Evolutionary conservation across 2,888 invertebrate species (phyloP).

Genomic region (Parnassius glacialis): DNA sequence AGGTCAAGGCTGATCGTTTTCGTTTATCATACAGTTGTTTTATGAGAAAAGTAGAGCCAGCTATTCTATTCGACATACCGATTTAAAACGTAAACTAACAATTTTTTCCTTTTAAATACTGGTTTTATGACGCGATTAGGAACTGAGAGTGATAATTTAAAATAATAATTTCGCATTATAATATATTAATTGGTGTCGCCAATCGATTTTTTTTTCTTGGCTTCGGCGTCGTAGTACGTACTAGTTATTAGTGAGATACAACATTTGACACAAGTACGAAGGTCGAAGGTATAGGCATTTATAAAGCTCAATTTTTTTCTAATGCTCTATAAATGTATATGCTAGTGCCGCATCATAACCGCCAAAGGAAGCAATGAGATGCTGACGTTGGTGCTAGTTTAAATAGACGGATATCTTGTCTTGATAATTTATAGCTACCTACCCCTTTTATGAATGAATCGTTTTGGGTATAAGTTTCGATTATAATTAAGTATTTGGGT

Average conservation of each 20-base stretch:
- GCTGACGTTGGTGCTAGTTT: too few species aligned
- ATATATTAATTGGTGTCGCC: neutral
- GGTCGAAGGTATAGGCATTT: conserved; percentile 33
- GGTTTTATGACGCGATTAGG: too few species aligned
- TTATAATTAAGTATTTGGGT: neutral
- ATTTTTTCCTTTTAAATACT: too few species aligned
- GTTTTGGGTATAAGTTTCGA: neutral
- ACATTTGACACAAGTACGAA: conserved; percentile 31
- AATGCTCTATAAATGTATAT: too few species aligned
- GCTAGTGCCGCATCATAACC: conserved; percentile 11
- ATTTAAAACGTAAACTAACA: too few species aligned
- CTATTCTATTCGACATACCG: too few species aligned
- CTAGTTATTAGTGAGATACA: conserved; percentile 23
- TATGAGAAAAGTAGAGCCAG: too few species aligned
- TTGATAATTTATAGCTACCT: too few species aligned
- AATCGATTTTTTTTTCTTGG: conserved; percentile 18
- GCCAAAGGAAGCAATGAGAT: conserved; percentile 13
- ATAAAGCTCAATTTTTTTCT: too few species aligned
- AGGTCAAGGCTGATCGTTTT: conserved; percentile 25
- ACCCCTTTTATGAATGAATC: neutral
- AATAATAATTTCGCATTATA: too few species aligned
- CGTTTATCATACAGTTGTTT: neutral
- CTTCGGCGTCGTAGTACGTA: conserved; percentile 9
- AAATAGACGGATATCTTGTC: too few species aligned
- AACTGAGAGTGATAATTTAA: too few species aligned